Percentiles rank a stretch among this genome's conserved stretches.
Evolutionary conservation across 2,113 vertebrate genomes (phyloP).

Genomic region (Vidua chalybeata): DNA sequence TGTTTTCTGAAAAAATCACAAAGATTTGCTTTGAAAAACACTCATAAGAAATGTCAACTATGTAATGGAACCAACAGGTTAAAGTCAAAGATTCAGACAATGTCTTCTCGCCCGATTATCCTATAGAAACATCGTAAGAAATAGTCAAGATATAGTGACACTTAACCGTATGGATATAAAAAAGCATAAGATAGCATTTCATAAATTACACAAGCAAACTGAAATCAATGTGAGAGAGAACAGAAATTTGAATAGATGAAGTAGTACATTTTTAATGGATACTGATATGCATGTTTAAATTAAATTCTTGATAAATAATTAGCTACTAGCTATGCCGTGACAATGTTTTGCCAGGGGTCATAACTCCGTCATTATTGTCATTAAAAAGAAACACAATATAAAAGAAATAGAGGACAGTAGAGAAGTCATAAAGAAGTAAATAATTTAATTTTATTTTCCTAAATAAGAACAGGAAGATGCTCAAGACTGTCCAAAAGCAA

Average conservation of each 20-base stretch:
- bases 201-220: background rate
- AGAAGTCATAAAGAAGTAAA: background rate
- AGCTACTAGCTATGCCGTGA: background rate
- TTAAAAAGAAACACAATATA: background rate
- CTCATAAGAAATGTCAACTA: background rate
- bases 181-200: background rate
- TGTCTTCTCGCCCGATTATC: background rate
- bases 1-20: background rate
- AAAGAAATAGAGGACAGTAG: background rate
- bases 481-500: background rate
- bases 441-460: background rate
- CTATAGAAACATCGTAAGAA: background rate
- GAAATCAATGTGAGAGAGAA: background rate
- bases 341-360: background rate
- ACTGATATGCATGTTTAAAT: background rate
- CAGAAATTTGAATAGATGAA: background rate
- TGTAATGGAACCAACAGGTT: background rate
- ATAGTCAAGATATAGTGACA: background rate
- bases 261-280: background rate
- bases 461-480: background rate
- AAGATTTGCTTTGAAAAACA: background rate
- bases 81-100: background rate
- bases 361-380: background rate
- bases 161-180: background rate
- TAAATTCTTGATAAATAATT: background rate